phyloP scores from a whole-genome alignment of 2,797 vertebrate species.

The Eupleurogrammus muticus region DNA sequence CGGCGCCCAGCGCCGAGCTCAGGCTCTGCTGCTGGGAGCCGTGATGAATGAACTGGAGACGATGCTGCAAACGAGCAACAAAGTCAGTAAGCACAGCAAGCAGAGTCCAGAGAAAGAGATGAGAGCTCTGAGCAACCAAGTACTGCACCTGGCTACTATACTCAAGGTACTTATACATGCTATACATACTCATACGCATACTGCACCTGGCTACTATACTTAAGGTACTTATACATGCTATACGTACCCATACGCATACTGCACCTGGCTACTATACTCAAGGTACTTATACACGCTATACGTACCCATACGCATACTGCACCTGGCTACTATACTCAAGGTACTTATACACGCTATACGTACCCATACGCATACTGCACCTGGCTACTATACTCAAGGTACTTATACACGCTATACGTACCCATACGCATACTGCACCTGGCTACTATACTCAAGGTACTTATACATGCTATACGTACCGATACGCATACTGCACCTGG shows the following conservation, averaged over 20 bases:
- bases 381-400: no score
- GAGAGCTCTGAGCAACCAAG: constrained; percentile 82
- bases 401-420: no score
- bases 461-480: no score
- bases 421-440: no score
- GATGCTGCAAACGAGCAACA: constrained; percentile 58
- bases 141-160: constrained; percentile 84
- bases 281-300: no score
- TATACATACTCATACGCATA: neutral
- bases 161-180: constrained; percentile 83
- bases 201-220: constrained; percentile 84
- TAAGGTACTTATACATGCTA: neutral
- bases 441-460: no score
- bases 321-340: constrained; percentile 84
- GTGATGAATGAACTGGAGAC: constrained; percentile 83
- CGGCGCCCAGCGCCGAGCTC: constrained; percentile 54
- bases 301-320: constrained; percentile 4
- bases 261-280: constrained; percentile 84
- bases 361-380: neutral
- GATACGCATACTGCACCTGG: no score
- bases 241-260: neutral
- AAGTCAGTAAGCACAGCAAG: no score
- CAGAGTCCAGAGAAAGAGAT: constrained; percentile 68
- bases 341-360: neutral
- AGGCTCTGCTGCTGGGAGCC: constrained; percentile 58